A percentile compares a stretch with the other conserved stretches of the same genome.
phyloP scores from a whole-genome alignment of 1,140 invertebrate genomes.

The Bombus confusus region DNA sequence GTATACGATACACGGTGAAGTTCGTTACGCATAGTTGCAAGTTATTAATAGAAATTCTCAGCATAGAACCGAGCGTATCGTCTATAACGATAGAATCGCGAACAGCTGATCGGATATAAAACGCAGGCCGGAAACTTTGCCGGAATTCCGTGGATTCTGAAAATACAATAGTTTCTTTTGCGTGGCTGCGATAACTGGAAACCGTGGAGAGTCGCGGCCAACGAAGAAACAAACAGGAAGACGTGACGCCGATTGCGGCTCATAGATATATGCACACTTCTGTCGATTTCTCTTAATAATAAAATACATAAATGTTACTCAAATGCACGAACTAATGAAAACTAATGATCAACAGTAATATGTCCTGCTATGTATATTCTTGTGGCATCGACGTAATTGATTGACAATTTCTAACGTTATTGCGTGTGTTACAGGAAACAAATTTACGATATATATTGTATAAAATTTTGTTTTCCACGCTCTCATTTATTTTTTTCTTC shows the following conservation, averaged over 20 bases:
- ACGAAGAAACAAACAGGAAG: too few relatives aligned
- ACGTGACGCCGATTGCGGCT: too few relatives aligned
- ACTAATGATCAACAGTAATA: not conserved
- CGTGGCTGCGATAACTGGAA: not conserved
- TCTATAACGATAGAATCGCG: not conserved
- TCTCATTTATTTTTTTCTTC: too few relatives aligned
- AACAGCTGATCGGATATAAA: not conserved
- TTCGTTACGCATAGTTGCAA: slow-evolving; percentile 43
- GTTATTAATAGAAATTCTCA: slow-evolving; percentile 43
- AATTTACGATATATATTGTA: too few relatives aligned
- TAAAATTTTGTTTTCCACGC: too few relatives aligned
- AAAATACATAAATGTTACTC: not conserved
- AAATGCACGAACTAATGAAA: not conserved
- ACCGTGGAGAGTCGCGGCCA: too few relatives aligned
- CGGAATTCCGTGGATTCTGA: slow-evolving; percentile 23
- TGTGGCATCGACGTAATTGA: too few relatives aligned
- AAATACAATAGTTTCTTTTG: slow-evolving; percentile 18
- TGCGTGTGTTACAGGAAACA: too few relatives aligned
- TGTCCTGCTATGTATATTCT: too few relatives aligned
- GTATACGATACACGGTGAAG: not conserved
- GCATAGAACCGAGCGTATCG: not conserved
- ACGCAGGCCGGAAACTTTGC: not conserved
- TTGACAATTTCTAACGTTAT: too few relatives aligned
- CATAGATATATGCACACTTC: not conserved
- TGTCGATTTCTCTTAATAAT: not conserved